Evolutionary conservation across 2,113 vertebrate genomes (phyloP), one percentile per base, ranked within the genome.

Genomic region (Peromyscus leucopus): DNA sequence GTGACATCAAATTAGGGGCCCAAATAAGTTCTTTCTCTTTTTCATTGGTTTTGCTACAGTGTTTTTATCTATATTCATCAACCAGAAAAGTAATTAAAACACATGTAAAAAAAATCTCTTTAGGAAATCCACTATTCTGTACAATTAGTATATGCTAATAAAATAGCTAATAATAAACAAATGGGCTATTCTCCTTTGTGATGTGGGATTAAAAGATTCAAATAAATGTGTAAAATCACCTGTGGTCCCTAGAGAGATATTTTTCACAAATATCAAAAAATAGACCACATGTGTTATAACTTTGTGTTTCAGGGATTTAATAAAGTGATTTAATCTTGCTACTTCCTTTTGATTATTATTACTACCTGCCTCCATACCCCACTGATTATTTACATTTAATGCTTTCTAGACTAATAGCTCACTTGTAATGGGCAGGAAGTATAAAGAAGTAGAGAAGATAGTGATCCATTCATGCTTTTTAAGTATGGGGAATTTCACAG

Each of bases 311-410:
- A 82, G 7, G 19, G 84, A 2, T 55, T 89, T 80, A 71, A 42
- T 82, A 63, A 59, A 10, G 24, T 94, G 59, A 51, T 90, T 80
- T 42, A 91, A 89, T 93, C 17, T 90, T 90, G n/a, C 12, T 69
- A 57, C 13, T 79, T 83, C 2, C 26, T 90, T 88, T 97, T 72
- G 28, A 39, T 48, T 80, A n/a, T 55, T 94, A 65, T 63, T 82
- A 65, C 22, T 11, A 76, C 33, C 17, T 85, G 51, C 75, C 1
- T 93, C 48, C 17, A 87, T 4, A 42, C 16, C 12, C 7, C 15
- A 51, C 1, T 59, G 48, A 91, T 82, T 94, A 19, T 90, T 84
- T 93, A 89, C 24, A 67, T 79, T 46, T 76, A 93, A 86, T 71
- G 8, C 26, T 83, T 65, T 48, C 95, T 55, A 87, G 15, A 83